Percentiles rank a stretch among this genome's conserved stretches.
Evolutionary conservation across 2,113 vertebrate species (phyloP).

Genomic region (Apistogramma diplotaenia): DNA sequence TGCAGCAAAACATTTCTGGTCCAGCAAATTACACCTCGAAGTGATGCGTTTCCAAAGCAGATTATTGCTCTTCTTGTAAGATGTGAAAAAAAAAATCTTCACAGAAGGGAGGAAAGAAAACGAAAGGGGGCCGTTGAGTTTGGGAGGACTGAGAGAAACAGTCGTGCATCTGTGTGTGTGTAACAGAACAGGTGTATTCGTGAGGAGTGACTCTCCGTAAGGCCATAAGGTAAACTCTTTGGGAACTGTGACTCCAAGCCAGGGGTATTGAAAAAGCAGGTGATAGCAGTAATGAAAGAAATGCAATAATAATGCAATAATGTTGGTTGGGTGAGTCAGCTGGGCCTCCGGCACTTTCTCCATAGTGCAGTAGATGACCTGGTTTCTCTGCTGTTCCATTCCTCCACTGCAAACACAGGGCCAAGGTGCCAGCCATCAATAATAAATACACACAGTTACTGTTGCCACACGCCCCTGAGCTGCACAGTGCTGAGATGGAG

Average conservation of each 20-base stretch:
- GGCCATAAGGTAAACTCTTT: slow-evolving; percentile 62
- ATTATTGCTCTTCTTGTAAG: slow-evolving; percentile 59
- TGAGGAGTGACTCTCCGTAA: slow-evolving; percentile 44
- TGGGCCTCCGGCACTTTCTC: slow-evolving; percentile 66
- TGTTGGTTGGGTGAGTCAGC: slow-evolving; percentile 69
- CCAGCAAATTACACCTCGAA: slow-evolving; percentile 56
- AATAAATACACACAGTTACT: slow-evolving; percentile 75
- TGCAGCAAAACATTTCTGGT: slow-evolving; percentile 52
- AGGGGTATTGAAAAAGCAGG: slow-evolving; percentile 61
- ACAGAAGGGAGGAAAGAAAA: not conserved
- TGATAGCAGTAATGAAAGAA: slow-evolving; percentile 78
- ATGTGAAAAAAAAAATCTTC: slow-evolving; percentile 31
- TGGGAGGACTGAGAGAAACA: slow-evolving; percentile 20
- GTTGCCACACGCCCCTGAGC: slow-evolving; percentile 69
- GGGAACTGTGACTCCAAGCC: slow-evolving; percentile 57
- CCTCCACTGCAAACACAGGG: slow-evolving; percentile 62
- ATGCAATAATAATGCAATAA: slow-evolving; percentile 76
- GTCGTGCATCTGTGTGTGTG: slow-evolving; percentile 8
- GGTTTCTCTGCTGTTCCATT: slow-evolving; percentile 66
- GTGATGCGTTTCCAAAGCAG: slow-evolving; percentile 47
- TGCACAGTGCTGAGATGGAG: slow-evolving; percentile 46
- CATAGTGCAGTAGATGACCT: slow-evolving; percentile 67
- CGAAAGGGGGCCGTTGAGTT: not conserved
- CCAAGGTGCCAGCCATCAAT: slow-evolving; percentile 78
- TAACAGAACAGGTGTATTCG: slow-evolving; percentile 22